These are phyloP conservation scores for Buceros bicornis DNA, from an alignment of 2,797 vertebrate genomes.

Conservation along the genomic window DNA sequence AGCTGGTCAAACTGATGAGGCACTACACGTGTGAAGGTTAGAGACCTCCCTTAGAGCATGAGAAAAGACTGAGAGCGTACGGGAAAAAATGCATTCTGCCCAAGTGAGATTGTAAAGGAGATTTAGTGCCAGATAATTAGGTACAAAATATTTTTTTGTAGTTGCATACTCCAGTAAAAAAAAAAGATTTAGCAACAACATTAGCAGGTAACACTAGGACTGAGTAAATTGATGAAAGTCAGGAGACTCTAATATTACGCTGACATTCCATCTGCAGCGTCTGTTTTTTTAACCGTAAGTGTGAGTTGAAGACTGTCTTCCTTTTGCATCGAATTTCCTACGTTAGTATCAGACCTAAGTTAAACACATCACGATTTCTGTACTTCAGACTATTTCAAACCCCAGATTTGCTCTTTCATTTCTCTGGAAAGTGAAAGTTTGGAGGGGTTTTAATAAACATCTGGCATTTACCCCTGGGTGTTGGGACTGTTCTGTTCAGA, in stretches of 20 bases:
- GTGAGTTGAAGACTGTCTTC: slow-evolving; percentile 59
- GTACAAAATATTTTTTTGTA: slow-evolving; percentile 27
- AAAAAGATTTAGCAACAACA: background rate
- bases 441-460: slow-evolving; percentile 46
- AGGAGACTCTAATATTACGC: slow-evolving; percentile 41
- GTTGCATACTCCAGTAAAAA: background rate
- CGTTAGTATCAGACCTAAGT: slow-evolving; percentile 20
- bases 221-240: slow-evolving; percentile 28
- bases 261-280: slow-evolving; percentile 57
- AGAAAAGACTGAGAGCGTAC: slow-evolving; percentile 56
- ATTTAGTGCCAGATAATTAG: slow-evolving; percentile 23
- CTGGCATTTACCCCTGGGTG: background rate
- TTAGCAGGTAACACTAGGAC: slow-evolving; percentile 8
- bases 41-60: slow-evolving; percentile 44
- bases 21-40: slow-evolving; percentile 41
- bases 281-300: slow-evolving; percentile 62
- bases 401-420: slow-evolving; percentile 35
- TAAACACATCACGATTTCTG: slow-evolving; percentile 36
- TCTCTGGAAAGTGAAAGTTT: slow-evolving; percentile 65
- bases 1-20: slow-evolving; percentile 60
- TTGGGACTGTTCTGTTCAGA: slow-evolving; percentile 42
- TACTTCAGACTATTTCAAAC: slow-evolving; percentile 55
- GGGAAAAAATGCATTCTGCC: slow-evolving; percentile 19
- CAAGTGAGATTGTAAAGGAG: slow-evolving; percentile 40
- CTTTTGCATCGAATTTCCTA: slow-evolving; percentile 53